phyloP scores from a whole-genome alignment of 2,888 invertebrate genomes.

The Steromphala cineraria region DNA sequence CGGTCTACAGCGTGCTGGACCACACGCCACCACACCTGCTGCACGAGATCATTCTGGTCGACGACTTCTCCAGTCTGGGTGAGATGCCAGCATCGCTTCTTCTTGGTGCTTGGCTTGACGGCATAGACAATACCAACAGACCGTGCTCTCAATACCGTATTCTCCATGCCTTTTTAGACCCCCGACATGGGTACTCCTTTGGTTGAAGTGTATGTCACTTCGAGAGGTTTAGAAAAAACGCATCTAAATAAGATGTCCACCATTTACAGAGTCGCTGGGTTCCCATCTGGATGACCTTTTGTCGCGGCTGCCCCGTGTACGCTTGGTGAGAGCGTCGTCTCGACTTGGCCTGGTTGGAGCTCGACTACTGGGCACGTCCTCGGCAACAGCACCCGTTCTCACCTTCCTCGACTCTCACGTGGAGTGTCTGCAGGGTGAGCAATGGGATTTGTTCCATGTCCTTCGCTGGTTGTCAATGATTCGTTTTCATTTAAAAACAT shows the following conservation, averaged over 20 bases:
- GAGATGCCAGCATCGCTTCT: background rate
- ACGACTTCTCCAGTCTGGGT: constrained; percentile 88
- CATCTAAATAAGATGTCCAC: no score
- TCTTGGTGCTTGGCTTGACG: background rate
- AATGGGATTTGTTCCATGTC: background rate
- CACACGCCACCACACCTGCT: constrained; percentile 90
- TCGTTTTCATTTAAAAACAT: no score
- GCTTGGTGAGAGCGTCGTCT: background rate
- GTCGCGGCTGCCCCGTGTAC: background rate
- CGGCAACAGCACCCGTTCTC: background rate
- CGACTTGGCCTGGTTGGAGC: background rate
- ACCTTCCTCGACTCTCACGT: background rate
- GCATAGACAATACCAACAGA: no score
- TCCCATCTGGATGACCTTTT: background rate
- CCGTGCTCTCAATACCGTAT: no score
- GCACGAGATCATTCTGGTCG: constrained; percentile 93
- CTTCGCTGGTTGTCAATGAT: no score
- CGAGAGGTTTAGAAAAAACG: no score
- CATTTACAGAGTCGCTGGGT: background rate
- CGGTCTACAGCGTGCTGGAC: constrained; percentile 95
- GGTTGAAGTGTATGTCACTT: no score
- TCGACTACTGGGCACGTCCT: background rate
- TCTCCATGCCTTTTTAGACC: no score
- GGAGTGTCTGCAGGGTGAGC: background rate
- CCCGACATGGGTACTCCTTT: no score